Evolutionary conservation across 2,888 invertebrate species (phyloP).

Genomic region (Pterostichus niger): DNA sequence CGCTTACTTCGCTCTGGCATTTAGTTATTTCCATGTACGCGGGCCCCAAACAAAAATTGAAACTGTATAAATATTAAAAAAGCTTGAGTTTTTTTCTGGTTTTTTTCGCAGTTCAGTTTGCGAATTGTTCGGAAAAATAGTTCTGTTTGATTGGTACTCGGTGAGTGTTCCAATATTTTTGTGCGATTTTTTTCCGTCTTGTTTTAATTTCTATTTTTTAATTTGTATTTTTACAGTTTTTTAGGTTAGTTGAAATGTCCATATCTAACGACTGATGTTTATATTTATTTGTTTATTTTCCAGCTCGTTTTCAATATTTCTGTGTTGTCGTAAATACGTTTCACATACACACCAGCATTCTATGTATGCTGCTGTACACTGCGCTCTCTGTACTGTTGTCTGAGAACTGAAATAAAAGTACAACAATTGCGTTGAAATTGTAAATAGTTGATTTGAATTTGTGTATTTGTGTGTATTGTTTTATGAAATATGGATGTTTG

Average conservation of each 20-base stretch:
- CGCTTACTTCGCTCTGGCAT: conserved; percentile 66
- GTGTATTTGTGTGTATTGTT: conserved; percentile 53
- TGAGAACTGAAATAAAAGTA: conserved; percentile 54
- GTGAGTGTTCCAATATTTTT: conserved; percentile 62
- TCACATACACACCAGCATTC: neutral
- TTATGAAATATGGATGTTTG: conserved; percentile 50
- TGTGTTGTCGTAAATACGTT: conserved; percentile 42
- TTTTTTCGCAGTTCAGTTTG: conserved; percentile 50
- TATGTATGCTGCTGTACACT: neutral
- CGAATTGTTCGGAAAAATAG: conserved; percentile 65
- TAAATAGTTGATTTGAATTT: conserved; percentile 53
- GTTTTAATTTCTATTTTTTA: conserved; percentile 63
- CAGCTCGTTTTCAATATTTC: conserved; percentile 33
- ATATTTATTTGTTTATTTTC: conserved; percentile 59
- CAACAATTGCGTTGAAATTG: conserved; percentile 47
- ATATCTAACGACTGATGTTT: conserved; percentile 63
- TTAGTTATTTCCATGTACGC: conserved; percentile 66
- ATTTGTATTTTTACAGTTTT: conserved; percentile 61
- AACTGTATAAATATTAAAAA: conserved; percentile 67
- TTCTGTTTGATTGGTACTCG: conserved; percentile 64
- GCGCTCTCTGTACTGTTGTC: neutral
- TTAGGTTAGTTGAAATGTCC: conserved; percentile 52
- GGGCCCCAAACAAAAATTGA: conserved; percentile 64
- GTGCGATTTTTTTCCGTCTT: conserved; percentile 53
- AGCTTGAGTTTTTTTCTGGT: conserved; percentile 58